phyloP scores from a whole-genome alignment of 2,113 vertebrate species.

The Coptodon bakossiorum region DNA sequence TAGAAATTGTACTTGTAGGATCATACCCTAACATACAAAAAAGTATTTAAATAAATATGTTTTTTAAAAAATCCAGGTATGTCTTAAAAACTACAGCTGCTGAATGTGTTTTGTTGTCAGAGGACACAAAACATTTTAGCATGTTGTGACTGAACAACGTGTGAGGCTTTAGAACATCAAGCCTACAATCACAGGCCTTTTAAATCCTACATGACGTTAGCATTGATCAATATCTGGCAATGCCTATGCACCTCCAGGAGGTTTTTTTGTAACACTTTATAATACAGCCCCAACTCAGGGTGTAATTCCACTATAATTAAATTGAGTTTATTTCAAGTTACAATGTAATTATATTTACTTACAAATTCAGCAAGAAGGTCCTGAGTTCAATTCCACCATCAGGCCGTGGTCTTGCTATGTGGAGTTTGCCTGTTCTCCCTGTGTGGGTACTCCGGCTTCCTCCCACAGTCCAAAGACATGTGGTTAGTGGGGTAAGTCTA shows the following conservation, averaged over 20 bases:
- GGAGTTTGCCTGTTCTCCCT: background rate
- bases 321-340: background rate
- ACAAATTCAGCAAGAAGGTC: background rate
- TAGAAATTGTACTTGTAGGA: background rate
- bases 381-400: background rate
- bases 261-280: background rate
- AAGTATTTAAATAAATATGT: background rate
- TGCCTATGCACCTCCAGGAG: background rate
- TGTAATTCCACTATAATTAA: background rate
- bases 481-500: background rate
- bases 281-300: background rate
- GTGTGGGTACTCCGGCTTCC: background rate
- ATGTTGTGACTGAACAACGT: background rate
- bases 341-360: background rate
- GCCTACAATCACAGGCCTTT: background rate
- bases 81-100: background rate
- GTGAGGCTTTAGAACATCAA: background rate
- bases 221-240: background rate
- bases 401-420: background rate
- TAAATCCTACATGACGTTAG: background rate
- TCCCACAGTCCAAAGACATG: background rate
- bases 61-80: background rate
- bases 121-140: background rate
- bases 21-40: background rate
- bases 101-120: background rate